These are phyloP conservation scores for Pogonognathellus flavescens DNA, from an alignment of 1,140 invertebrate genomes.

Conservation along the genomic window DNA sequence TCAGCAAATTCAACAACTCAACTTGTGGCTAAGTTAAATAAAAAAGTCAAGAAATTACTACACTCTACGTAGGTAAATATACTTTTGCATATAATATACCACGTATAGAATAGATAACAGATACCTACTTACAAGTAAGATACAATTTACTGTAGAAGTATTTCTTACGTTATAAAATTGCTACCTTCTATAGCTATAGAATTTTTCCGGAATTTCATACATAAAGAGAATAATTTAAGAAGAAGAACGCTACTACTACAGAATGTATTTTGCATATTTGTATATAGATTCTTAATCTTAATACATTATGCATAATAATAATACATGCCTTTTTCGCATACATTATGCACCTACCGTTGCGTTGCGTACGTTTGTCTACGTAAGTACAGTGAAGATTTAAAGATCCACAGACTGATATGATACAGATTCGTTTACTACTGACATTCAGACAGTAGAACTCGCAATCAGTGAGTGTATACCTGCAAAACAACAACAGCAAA, in stretches of 20 bases:
- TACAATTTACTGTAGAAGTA: too few species aligned
- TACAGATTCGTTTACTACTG: slow-evolving; percentile 26
- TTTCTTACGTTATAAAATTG: background rate
- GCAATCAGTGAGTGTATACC: background rate
- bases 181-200: background rate
- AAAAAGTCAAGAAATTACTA: too few species aligned
- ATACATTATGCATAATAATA: background rate
- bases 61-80: background rate
- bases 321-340: background rate
- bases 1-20: too few species aligned
- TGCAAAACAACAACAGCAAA: slow-evolving; percentile 46
- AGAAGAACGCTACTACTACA: too few species aligned
- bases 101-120: background rate
- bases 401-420: background rate
- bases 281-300: background rate
- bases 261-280: too few species aligned
- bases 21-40: too few species aligned
- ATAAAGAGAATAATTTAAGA: background rate
- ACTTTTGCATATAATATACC: background rate
- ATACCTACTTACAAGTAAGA: too few species aligned
- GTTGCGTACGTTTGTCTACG: background rate
- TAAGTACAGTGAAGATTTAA: slow-evolving; percentile 6
- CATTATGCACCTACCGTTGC: background rate
- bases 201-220: slow-evolving; percentile 16
- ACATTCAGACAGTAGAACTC: background rate